phyloP scores from a whole-genome alignment of 2,113 vertebrate genomes.

The Typhlomys cinereus region DNA sequence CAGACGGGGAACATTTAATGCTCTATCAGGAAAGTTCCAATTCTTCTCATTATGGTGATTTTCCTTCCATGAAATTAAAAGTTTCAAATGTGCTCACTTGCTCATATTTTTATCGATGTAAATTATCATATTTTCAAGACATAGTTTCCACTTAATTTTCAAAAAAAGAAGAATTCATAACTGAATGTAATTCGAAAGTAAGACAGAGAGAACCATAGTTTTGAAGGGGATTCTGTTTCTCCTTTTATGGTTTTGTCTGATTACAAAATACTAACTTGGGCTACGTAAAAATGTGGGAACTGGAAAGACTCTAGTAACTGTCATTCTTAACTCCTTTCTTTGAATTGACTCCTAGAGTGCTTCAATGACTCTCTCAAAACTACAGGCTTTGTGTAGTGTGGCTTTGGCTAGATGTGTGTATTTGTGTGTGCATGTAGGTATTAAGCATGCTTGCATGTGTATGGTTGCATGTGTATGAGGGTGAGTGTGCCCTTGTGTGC shows the following conservation, averaged over 20 bases:
- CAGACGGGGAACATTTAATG: neutral
- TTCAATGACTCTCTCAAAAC: neutral
- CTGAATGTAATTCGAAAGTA: neutral
- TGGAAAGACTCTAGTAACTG: neutral
- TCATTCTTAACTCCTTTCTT: neutral
- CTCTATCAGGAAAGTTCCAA: neutral
- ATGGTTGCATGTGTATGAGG: no score
- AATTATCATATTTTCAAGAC: conserved; percentile 42
- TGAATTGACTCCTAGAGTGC: neutral
- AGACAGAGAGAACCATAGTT: neutral
- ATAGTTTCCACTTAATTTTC: neutral
- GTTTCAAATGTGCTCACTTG: conserved; percentile 22
- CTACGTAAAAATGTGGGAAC: neutral
- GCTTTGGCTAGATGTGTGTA: no score
- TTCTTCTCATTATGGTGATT: conserved; percentile 40
- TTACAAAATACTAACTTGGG: neutral
- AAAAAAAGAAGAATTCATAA: neutral
- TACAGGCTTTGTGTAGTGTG: no score
- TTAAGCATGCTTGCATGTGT: no score
- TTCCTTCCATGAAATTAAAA: conserved; percentile 51
- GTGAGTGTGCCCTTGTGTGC: no score
- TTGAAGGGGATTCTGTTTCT: neutral
- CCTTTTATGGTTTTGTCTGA: neutral
- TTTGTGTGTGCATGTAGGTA: no score
- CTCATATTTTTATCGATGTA: neutral